Evolutionary conservation across 2,797 vertebrate genomes (phyloP).

Genomic region (Rhinogobio ventralis): DNA sequence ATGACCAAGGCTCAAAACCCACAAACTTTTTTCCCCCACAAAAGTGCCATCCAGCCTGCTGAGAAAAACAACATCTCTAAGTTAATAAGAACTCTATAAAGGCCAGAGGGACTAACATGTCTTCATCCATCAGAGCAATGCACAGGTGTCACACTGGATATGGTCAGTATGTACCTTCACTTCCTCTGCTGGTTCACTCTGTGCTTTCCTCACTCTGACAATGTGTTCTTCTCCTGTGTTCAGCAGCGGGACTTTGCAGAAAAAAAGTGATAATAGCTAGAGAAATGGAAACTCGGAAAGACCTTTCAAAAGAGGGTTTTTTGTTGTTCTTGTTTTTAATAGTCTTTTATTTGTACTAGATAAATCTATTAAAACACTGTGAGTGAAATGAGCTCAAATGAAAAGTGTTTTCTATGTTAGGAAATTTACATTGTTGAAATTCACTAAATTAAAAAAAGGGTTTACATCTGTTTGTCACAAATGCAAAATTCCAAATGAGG

Average conservation of each 20-base stretch:
- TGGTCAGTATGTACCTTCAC: constrained; percentile 52
- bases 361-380: not conserved
- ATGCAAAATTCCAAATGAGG: not conserved
- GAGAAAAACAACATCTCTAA: constrained; percentile 37
- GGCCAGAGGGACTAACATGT: constrained; percentile 17
- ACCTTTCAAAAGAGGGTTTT: not conserved
- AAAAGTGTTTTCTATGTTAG: not conserved
- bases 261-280: not conserved
- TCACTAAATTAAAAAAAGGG: not conserved
- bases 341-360: not conserved
- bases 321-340: not conserved
- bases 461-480: not conserved
- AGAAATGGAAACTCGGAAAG: not conserved
- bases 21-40: not conserved
- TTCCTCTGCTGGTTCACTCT: constrained; percentile 14
- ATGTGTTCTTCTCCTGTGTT: not conserved
- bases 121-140: constrained; percentile 46
- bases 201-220: constrained; percentile 10
- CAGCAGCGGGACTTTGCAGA: not conserved
- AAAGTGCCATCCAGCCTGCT: constrained; percentile 21
- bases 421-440: not conserved
- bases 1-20: not conserved
- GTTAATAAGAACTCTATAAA: constrained; percentile 13
- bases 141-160: constrained; percentile 23
- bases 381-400: not conserved